A percentile compares a stretch with the other conserved stretches of the same genome.
These are phyloP conservation scores for Cheumatopsyche charites DNA, from an alignment of 1,140 invertebrate genomes.

Conservation along the genomic window DNA sequence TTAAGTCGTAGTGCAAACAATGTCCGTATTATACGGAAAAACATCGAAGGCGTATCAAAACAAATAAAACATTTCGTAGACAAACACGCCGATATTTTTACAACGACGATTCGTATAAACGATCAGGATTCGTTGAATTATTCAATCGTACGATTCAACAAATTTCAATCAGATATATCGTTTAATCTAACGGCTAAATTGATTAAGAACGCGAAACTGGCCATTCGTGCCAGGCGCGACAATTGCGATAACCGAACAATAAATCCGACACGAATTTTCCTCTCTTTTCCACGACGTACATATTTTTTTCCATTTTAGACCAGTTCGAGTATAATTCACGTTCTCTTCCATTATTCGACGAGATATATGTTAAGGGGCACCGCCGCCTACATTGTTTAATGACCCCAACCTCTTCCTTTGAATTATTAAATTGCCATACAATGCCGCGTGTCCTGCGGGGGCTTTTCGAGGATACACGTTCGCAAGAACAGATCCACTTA, in stretches of 20 bases:
- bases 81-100: no score
- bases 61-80: no score
- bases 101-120: no score
- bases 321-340: neutral
- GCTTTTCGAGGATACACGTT: neutral
- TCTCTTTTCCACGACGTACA: neutral
- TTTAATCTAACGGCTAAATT: no score
- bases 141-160: no score
- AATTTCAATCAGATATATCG: no score
- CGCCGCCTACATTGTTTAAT: constrained; percentile 9
- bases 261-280: neutral
- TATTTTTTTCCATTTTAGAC: no score
- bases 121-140: no score
- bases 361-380: constrained; percentile 22
- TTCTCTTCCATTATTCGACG: constrained; percentile 19
- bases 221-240: neutral
- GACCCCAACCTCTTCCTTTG: constrained; percentile 20
- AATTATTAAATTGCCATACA: constrained; percentile 35
- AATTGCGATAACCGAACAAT: neutral
- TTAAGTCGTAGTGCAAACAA: no score
- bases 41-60: no score
- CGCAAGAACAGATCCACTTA: constrained; percentile 14
- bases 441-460: constrained; percentile 19
- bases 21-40: no score
- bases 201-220: no score